Evolutionary conservation across 2,113 vertebrate genomes (phyloP).

Genomic region (Triplophysa dalaica): DNA sequence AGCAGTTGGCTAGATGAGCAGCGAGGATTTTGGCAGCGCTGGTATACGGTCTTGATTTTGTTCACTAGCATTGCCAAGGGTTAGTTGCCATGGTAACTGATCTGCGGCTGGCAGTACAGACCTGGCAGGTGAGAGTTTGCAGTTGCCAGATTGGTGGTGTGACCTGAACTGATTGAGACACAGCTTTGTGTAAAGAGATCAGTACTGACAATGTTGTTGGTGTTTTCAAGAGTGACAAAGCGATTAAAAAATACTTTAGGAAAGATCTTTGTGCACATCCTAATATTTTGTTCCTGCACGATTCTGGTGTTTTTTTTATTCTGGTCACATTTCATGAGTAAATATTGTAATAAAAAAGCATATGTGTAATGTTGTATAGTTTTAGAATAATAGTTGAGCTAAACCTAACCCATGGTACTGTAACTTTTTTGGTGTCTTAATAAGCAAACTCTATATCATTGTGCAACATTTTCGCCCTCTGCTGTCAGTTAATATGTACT

Average conservation of each 20-base stretch:
- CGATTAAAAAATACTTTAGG: not conserved
- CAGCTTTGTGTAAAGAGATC: conserved; percentile 31
- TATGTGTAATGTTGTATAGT: not conserved
- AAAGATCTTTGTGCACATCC: not conserved
- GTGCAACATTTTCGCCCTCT: conserved; percentile 44
- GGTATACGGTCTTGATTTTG: conserved; percentile 48
- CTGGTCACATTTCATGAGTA: not conserved
- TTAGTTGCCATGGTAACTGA: conserved; percentile 59
- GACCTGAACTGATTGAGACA: conserved; percentile 45
- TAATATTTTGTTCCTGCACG: not conserved
- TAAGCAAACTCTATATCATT: not conserved
- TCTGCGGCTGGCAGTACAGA: conserved; percentile 53
- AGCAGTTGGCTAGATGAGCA: conserved; percentile 8
- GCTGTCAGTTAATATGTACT: conserved; percentile 36
- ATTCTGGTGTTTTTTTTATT: not conserved
- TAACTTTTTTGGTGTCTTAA: conserved; percentile 5
- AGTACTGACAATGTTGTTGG: conserved; percentile 17
- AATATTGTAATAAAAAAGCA: not conserved
- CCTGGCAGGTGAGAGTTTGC: conserved; percentile 41
- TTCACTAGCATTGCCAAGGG: conserved; percentile 47
- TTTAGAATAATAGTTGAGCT: not conserved
- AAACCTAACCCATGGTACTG: not conserved
- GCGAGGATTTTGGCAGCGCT: conserved; percentile 42
- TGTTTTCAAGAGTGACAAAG: not conserved
- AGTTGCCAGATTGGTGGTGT: conserved; percentile 48